Evolutionary conservation across 2,113 vertebrate species (phyloP), one percentile per base, ranked within the genome.

Genomic region (Nothocercus julius): DNA sequence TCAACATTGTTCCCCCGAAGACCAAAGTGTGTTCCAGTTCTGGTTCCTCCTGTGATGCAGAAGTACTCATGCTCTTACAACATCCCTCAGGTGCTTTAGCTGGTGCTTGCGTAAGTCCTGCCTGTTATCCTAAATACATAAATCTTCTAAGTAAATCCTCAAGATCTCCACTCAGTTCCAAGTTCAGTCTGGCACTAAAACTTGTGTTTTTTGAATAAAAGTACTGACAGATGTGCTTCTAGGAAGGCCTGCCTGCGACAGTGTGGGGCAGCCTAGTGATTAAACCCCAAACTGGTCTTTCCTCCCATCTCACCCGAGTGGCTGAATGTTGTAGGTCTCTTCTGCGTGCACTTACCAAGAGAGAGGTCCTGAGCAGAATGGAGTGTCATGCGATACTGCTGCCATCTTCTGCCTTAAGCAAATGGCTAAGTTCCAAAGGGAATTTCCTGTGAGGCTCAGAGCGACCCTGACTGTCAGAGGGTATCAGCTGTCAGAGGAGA

Each of bases 381-480:
- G 21, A 66, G 32, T 32, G 12, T 13, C n/a, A 47, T 22, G 28
- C 10, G 64, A 34, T 13, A 4, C 10, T 73, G 17, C 51, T 66
- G 51, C 32, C 64, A 22, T 66, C 32, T 8, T 82, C 27, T 77
- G 32, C 49, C 54, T 56, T 32, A 63, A 28, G 11, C 13, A 28
- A 62, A 36, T 36, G 1, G 1, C 13, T 36, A 27, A 9, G 13
- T 40, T 75, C 17, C 27, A 72, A 77, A 47, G 3, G 13, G 16
- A 36, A 20, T 44, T 58, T 19, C 22, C 53, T 40, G 16, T 3
- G 38, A 4, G 12, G 4, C 13, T 0, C 0, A 34, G 13, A 28
- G 13, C 54, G 13, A 38, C 10, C 20, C 9, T 38, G 45, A 9
- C 13, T 38, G 7, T 25, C 49, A 86, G 22, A 34, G 11, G 22